phyloP scores from a whole-genome alignment of 2,113 vertebrate species.

The Alligator mississippiensis region DNA sequence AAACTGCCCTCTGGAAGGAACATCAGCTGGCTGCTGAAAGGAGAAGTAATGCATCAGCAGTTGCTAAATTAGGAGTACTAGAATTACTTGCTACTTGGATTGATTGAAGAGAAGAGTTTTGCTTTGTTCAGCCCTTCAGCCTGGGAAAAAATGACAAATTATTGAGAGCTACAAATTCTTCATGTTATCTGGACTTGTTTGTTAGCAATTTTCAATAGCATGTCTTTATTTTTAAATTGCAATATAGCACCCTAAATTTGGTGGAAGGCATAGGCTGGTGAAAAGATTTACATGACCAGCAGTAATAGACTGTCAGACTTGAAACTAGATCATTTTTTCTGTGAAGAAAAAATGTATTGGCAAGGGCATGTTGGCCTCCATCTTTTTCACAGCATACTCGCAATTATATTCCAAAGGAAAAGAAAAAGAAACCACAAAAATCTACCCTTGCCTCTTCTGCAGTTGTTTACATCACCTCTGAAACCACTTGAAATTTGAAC shows the following conservation, averaged over 20 bases:
- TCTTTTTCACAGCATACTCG: constrained; percentile 13
- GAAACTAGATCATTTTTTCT: background rate
- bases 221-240: background rate
- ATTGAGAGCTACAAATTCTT: background rate
- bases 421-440: background rate
- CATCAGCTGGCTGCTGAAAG: constrained; percentile 29
- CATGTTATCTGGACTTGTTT: background rate
- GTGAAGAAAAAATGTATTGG: background rate
- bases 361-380: constrained; percentile 14
- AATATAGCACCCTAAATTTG: background rate
- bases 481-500: constrained; percentile 4
- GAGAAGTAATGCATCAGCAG: constrained; percentile 7
- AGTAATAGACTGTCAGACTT: background rate
- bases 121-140: background rate
- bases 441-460: background rate
- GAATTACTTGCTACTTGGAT: constrained; percentile 21
- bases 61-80: background rate
- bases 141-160: background rate
- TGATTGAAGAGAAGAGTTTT: constrained; percentile 9
- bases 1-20: constrained; percentile 2
- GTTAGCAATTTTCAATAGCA: background rate
- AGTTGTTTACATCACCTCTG: background rate
- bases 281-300: background rate
- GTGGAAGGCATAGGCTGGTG: background rate
- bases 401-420: background rate